Conservation (phyloP, 2,888 invertebrate species). For the Melolontha melolontha region DNA sequence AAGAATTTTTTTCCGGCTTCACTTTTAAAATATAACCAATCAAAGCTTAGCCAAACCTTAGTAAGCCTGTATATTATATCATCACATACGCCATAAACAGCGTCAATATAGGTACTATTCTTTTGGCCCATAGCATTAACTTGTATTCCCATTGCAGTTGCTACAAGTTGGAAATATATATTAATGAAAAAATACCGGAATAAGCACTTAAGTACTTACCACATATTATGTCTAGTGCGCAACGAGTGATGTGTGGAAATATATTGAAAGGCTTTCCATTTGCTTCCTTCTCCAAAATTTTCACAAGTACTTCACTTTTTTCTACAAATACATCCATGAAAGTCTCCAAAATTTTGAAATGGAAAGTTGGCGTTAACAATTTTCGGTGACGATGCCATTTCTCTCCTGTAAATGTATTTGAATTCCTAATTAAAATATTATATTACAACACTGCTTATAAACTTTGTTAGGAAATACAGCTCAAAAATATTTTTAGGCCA, state of each 20-base stretch:
- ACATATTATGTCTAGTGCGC: constrained; percentile 58
- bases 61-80: neutral
- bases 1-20: neutral
- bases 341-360: constrained; percentile 56
- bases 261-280: constrained; percentile 56
- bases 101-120: constrained; percentile 77
- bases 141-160: constrained; percentile 84
- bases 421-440: too few relatives aligned
- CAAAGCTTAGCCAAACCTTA: constrained; percentile 1
- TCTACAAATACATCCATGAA: constrained; percentile 55
- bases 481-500: too few relatives aligned
- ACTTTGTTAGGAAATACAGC: too few relatives aligned
- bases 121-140: constrained; percentile 76
- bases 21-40: constrained; percentile 5
- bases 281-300: constrained; percentile 48
- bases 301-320: constrained; percentile 52
- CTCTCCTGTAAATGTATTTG: constrained; percentile 45
- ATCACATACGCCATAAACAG: constrained; percentile 67
- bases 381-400: constrained; percentile 55
- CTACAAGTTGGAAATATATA: constrained; percentile 64
- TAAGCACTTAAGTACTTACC: constrained; percentile 49
- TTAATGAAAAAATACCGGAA: neutral
- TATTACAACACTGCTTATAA: too few relatives aligned
- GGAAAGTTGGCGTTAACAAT: constrained; percentile 57
- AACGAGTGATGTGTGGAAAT: constrained; percentile 55